Base-by-base conservation (phyloP, 2,888 invertebrate species). In the Drosophila eohydei region DNA sequence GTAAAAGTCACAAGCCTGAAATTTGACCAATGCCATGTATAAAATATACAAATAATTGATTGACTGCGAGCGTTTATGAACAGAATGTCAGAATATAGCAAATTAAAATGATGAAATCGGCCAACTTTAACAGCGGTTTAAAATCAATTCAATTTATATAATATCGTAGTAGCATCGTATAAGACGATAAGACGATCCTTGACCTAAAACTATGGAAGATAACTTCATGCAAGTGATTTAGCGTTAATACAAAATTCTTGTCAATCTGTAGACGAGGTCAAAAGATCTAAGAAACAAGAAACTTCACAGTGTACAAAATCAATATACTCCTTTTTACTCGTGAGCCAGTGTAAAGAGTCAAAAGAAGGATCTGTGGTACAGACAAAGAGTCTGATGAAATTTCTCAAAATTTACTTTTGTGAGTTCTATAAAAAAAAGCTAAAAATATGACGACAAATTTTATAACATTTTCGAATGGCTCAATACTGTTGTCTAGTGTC, bases 401-500 rank as follows among this genome's bases (percentile, higher is more conserved):
- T 2, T 32, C 38, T 38, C 14, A 14, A 38, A 38, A 14, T 14
- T 2, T 2, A 36, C 12, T 12, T 4, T 4, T 32, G 32, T 30
- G 21, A 32, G 6, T 5, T 11, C 3, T 21, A 50, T 21, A 6
- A 4, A 34, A 6, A 4, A 34, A 34, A 12, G 1, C 7, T 3
- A 7, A n/a, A 32, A 7, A 21, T 16, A 46, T 32, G 21, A n/a
- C 16, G 26, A 38, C 3, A 16, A 16, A 6, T 44, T 6, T 44
- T 16, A 26, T 26, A 12, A 6, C n/a, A 16, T n/a, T 34, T 44
- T 11, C 11, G 8, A 7, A 16, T 48, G 16, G 9, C n/a, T 2
- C 3, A 36, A 38, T 50, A 9, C 2, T 59, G 50, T 51, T 52
- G 56, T 21, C 4, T 4, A 65, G 60, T 54, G 60, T 48, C 11